Conservation (phyloP, 1,140 invertebrate genomes). For the Pygmarrhopalites habei region DNA sequence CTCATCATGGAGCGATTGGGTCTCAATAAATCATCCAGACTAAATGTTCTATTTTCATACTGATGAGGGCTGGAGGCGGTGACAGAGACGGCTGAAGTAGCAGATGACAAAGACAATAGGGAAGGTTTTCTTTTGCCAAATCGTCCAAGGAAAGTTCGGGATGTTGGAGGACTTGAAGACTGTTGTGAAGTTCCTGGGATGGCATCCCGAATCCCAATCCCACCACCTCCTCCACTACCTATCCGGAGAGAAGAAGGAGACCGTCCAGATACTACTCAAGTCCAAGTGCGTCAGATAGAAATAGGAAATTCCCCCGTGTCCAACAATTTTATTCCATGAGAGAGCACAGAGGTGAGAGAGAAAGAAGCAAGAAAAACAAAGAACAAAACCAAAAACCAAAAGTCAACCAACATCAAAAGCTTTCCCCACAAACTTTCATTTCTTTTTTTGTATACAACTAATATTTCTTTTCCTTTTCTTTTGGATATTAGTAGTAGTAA, state of each 20-base stretch:
- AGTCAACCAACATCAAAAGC: conserved; percentile 14
- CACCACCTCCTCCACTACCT: conserved; percentile 40
- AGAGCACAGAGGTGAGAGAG: not conserved
- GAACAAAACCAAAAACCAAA: conserved; percentile 15
- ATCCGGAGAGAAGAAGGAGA: conserved; percentile 38
- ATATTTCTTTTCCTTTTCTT: not conserved
- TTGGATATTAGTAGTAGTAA: not conserved
- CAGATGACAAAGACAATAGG: conserved; percentile 58
- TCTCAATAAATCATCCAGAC: conserved; percentile 71
- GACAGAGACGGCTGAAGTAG: conserved; percentile 40
- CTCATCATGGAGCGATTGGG: conserved; percentile 50
- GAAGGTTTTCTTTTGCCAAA: conserved; percentile 72
- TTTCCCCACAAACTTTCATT: not conserved
- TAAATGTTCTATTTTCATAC: conserved; percentile 60
- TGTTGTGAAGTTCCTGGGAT: conserved; percentile 43
- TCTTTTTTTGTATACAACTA: not conserved
- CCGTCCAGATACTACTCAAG: conserved; percentile 32
- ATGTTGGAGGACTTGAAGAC: conserved; percentile 44
- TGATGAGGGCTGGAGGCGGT: conserved; percentile 42
- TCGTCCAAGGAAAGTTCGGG: conserved; percentile 59
- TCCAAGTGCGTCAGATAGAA: no score
- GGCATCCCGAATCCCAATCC: conserved; percentile 35
- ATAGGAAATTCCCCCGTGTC: no score
- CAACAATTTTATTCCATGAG: no score
- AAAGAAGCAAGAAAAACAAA: conserved; percentile 19